Base-by-base conservation (phyloP, 2,113 vertebrate species). In the Cebus imitator region DNA sequence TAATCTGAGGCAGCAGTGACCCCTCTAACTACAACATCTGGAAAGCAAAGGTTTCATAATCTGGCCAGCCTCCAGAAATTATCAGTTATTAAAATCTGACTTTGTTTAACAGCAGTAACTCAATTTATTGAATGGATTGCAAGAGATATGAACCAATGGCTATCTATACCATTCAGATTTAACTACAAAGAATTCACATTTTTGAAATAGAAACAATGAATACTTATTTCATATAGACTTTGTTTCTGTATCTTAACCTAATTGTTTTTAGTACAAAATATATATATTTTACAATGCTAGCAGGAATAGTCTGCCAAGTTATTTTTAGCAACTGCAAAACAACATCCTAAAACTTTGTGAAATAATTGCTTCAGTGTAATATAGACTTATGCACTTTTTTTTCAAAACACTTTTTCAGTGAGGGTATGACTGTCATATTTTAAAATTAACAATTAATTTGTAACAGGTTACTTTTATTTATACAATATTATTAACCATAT, bases 21-120 rank as follows among this genome's bases (percentile, higher is more conserved):
- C 12, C 12, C n/a, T 11, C 48, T 48, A 58, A 66, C 4, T 18
- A 30, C 72, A 81, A 66, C 6, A 68, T 61, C 89, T 87, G 52
- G 84, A 96, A 93, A 96, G 27, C n/a, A 91, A 10, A 92, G 52
- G 30, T 45, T 89, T 90, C 40, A 23, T 80, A 43, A 48, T 57
- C 43, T 94, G 88, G n/a, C 79, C 66, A 79, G 9, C 79, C 73
- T 91, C 91, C 58, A 88, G 68, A 91, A 96, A 76, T n/a, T 27
- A 64, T 86, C 66, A 91, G 6, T 94, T 85, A 95, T 92, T 92
- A 97, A 97, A 92, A 61, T 21, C 32, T 68, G 43, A 84, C 50
- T 95, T 93, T 95, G 86, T 79, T 97, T 91, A 96, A 78, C 72
- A 94, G 52, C 58, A 88, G 43, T 90, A 94, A 72, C 18, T 97